Conservation (phyloP, 2,888 invertebrate genomes). For the Scaptomyza tumidula region DNA sequence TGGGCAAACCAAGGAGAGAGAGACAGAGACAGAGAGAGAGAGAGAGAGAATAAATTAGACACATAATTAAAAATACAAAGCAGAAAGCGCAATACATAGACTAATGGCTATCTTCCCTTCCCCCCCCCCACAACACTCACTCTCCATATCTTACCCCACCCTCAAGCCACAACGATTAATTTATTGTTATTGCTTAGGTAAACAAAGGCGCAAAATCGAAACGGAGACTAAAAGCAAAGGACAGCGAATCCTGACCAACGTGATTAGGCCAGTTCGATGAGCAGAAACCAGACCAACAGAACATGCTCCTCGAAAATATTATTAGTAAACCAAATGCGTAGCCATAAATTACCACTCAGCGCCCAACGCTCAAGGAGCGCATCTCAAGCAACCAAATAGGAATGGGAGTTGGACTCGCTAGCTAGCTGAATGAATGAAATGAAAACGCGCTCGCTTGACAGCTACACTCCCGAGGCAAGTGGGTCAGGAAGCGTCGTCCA, state of each 20-base stretch:
- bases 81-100: constrained; percentile 57
- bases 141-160: background rate
- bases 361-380: constrained; percentile 59
- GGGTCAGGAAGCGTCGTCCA: constrained; percentile 12
- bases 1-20: constrained; percentile 14
- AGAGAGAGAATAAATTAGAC: constrained; percentile 58
- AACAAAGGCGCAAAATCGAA: constrained; percentile 72
- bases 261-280: constrained; percentile 55
- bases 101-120: constrained; percentile 52
- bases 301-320: constrained; percentile 46
- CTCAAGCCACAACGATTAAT: constrained; percentile 61
- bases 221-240: constrained; percentile 13
- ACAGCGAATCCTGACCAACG: constrained; percentile 13
- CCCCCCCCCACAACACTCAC: background rate
- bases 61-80: constrained; percentile 81
- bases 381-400: constrained; percentile 47
- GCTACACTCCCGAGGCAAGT: constrained; percentile 16
- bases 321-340: constrained; percentile 80
- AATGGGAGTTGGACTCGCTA: constrained; percentile 5
- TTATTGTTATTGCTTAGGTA: constrained; percentile 80
- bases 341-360: constrained; percentile 77
- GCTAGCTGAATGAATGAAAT: constrained; percentile 51
- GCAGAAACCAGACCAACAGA: constrained; percentile 2
- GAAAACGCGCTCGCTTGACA: constrained; percentile 60
- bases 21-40: background rate